Evolutionary conservation across 2,113 vertebrate species (phyloP).

Genomic region (Scartelaos histophorus): DNA sequence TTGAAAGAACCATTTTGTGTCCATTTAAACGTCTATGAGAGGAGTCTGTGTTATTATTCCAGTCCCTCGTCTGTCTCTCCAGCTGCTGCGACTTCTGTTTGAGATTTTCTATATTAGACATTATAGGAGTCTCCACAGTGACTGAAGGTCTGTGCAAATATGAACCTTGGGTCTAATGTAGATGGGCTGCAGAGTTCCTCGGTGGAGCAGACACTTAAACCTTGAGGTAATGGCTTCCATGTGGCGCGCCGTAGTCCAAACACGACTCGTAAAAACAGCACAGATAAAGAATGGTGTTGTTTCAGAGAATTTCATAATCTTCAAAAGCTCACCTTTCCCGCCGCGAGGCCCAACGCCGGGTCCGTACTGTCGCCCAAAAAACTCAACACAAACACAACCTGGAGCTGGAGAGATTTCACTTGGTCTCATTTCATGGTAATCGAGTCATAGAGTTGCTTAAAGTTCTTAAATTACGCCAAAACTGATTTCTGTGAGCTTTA

Average conservation of each 20-base stretch:
- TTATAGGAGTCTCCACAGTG: neutral
- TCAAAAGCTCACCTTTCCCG: conserved; percentile 56
- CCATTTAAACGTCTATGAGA: no score
- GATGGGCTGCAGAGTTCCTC: conserved; percentile 56
- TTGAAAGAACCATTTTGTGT: no score
- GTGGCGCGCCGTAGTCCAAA: conserved; percentile 60
- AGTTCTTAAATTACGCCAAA: no score
- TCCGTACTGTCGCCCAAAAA: conserved; percentile 32
- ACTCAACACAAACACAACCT: no score
- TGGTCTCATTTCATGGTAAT: no score
- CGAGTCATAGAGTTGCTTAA: no score
- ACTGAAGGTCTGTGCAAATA: conserved; percentile 46
- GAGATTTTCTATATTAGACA: neutral
- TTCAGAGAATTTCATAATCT: conserved; percentile 62
- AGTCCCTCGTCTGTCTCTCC: neutral
- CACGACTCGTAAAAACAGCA: conserved; percentile 65
- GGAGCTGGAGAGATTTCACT: no score
- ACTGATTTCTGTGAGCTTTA: no score
- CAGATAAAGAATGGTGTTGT: conserved; percentile 61
- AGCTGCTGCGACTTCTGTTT: neutral
- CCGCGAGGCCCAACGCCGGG: conserved; percentile 32
- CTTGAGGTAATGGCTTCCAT: conserved; percentile 72
- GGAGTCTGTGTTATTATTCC: no score
- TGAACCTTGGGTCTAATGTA: conserved; percentile 46
- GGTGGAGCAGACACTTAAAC: conserved; percentile 59